These are phyloP conservation scores for Dicrostonyx torquatus DNA, from an alignment of 2,797 vertebrate species.

Conservation along the genomic window DNA sequence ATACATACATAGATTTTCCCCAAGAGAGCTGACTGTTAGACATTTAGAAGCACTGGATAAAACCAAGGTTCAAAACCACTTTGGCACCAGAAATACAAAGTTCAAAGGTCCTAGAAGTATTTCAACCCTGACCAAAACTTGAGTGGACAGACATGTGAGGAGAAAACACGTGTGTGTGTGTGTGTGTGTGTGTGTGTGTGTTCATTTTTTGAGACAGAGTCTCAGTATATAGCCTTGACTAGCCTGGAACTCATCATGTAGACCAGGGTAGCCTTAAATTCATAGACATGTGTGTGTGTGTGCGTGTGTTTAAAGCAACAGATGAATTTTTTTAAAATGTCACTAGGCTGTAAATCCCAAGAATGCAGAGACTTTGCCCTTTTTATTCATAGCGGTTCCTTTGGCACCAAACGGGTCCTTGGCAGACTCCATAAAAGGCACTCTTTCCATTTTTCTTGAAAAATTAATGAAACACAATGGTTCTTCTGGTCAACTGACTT, in stretches of 20 bases:
- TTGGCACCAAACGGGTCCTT: not conserved
- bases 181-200: not conserved
- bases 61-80: slow-evolving; percentile 50
- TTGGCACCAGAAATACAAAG: slow-evolving; percentile 62
- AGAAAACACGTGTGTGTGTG: not conserved
- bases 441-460: not conserved
- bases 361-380: slow-evolving; percentile 2
- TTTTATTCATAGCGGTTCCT: not conserved
- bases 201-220: not conserved
- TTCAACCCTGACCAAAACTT: slow-evolving; percentile 14
- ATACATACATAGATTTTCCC: not conserved
- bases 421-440: not conserved
- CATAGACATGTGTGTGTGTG: not conserved
- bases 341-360: not conserved
- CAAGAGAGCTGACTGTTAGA: slow-evolving; percentile 45
- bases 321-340: not conserved
- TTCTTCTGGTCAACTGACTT: slow-evolving; percentile 11
- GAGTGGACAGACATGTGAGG: not conserved
- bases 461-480: not conserved
- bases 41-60: slow-evolving; percentile 52
- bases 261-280: not conserved
- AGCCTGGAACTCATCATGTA: not conserved
- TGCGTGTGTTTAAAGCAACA: not conserved
- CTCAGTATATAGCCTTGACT: not conserved
- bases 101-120: slow-evolving; percentile 46